Evolutionary conservation across 2,113 vertebrate species (phyloP).

Genomic region (Malurus elegans): DNA sequence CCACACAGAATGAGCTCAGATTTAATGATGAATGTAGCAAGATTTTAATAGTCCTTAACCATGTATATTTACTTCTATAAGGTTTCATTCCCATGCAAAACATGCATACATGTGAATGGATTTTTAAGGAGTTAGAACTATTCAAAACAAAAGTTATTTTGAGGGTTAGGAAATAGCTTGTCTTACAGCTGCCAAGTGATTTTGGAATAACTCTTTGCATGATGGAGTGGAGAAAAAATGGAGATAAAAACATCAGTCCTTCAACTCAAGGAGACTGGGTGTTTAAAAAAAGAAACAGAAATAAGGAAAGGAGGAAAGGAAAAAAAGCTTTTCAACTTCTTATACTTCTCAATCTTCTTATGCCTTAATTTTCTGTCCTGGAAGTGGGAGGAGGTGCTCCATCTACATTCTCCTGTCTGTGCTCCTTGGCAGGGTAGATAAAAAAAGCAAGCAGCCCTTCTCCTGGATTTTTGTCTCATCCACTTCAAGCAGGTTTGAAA

Average conservation of each 20-base stretch:
- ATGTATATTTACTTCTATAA: background rate
- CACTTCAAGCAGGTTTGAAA: background rate
- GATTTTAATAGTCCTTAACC: constrained; percentile 8
- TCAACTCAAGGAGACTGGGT: constrained; percentile 52
- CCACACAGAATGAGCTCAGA: background rate
- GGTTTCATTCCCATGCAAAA: constrained; percentile 63
- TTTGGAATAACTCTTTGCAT: constrained; percentile 73
- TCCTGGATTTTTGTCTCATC: background rate
- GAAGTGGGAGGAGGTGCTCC: background rate
- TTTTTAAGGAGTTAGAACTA: constrained; percentile 75
- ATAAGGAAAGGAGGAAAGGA: background rate
- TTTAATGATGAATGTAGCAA: background rate
- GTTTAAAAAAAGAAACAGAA: background rate
- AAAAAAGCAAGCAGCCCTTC: background rate
- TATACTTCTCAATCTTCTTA: constrained; percentile 1
- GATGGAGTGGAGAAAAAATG: constrained; percentile 54
- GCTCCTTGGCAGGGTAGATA: background rate
- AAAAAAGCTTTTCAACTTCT: background rate
- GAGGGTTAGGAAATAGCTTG: constrained; percentile 78
- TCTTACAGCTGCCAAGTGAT: constrained; percentile 72
- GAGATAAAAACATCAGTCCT: constrained; percentile 54
- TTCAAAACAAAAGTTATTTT: constrained; percentile 79
- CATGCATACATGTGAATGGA: constrained; percentile 47
- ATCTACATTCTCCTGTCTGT: background rate
- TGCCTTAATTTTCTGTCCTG: constrained; percentile 9